Conservation (phyloP, 2,797 vertebrate species). For the Schizothorax lantsangensis region DNA sequence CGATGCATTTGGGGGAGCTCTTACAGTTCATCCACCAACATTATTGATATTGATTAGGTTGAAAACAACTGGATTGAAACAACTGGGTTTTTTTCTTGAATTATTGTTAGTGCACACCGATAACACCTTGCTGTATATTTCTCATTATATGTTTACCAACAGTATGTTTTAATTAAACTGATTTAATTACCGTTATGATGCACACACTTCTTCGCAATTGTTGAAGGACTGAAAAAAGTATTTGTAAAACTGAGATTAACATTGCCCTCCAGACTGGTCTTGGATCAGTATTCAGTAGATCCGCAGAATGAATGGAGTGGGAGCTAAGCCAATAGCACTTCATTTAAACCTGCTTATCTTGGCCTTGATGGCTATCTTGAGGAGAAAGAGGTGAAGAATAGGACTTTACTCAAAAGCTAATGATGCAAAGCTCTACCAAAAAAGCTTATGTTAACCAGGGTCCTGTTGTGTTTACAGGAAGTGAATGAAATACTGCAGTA, state of each 20-base stretch:
- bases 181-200: not conserved
- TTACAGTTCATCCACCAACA: not conserved
- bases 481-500: not conserved
- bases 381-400: slow-evolving; percentile 3
- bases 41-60: not conserved
- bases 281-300: slow-evolving; percentile 1
- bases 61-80: not conserved
- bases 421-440: slow-evolving; percentile 1
- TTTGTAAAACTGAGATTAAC: slow-evolving; percentile 11
- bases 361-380: slow-evolving; percentile 41
- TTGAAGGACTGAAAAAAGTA: not conserved
- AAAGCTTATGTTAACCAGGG: not conserved
- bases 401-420: slow-evolving; percentile 17
- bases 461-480: not conserved
- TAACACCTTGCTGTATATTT: not conserved
- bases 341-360: slow-evolving; percentile 40
- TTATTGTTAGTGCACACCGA: not conserved
- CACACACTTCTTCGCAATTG: not conserved
- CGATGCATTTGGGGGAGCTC: not conserved
- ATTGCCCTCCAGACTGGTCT: slow-evolving; percentile 14
- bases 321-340: slow-evolving; percentile 32
- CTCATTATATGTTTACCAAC: not conserved
- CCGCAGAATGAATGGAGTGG: slow-evolving; percentile 37
- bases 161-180: not conserved
- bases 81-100: not conserved